phyloP scores from a whole-genome alignment of 2,797 vertebrate genomes.

The Chloroceryle amazona region DNA sequence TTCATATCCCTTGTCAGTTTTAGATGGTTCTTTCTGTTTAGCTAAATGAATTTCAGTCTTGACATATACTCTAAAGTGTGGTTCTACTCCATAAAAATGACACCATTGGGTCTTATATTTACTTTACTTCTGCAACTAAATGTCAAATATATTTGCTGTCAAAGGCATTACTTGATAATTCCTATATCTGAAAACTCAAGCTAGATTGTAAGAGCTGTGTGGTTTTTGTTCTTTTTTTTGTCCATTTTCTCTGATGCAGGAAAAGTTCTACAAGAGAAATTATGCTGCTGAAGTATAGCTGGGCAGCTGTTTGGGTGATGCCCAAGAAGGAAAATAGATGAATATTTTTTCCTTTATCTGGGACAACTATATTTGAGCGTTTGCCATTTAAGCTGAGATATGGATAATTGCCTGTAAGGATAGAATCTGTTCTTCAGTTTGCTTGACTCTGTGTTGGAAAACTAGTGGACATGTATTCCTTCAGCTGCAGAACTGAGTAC shows the following conservation, averaged over 20 bases:
- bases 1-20: constrained; percentile 46
- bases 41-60: constrained; percentile 60
- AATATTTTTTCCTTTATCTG: neutral
- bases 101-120: constrained; percentile 54
- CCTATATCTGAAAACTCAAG: neutral
- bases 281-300: neutral
- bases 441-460: neutral
- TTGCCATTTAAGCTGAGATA: neutral
- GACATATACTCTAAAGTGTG: constrained; percentile 9
- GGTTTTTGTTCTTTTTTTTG: neutral
- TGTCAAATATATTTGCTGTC: constrained; percentile 41
- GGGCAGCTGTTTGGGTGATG: neutral
- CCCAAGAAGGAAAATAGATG: neutral
- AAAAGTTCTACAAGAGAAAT: neutral
- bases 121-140: constrained; percentile 46
- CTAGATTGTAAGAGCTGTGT: neutral
- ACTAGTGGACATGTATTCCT: neutral
- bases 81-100: constrained; percentile 43
- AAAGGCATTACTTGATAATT: constrained; percentile 48
- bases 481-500: neutral
- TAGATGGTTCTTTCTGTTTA: constrained; percentile 50
- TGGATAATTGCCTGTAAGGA: neutral
- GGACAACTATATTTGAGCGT: neutral
- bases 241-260: neutral
- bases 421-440: too few species aligned